Evolutionary conservation across 2,888 invertebrate genomes (phyloP).

Genomic region (Oscheius sp.): DNA sequence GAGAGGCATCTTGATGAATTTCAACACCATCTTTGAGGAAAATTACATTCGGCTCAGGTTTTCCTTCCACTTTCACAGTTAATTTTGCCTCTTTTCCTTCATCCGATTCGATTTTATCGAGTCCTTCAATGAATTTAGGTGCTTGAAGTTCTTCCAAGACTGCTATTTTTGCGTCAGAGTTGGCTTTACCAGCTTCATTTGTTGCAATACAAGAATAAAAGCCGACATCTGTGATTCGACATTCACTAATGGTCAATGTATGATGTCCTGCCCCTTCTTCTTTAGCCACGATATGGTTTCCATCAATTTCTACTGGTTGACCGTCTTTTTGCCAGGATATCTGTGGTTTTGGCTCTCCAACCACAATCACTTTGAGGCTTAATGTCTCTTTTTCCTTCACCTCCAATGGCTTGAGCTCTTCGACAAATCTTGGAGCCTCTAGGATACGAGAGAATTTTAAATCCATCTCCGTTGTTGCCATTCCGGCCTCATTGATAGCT

Average conservation of each 20-base stretch:
- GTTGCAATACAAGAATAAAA: conserved; percentile 52
- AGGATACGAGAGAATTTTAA: conserved; percentile 43
- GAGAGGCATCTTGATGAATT: conserved; percentile 50
- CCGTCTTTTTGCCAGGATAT: conserved; percentile 91
- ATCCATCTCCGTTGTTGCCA: conserved; percentile 77
- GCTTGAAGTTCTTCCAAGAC: conserved; percentile 60
- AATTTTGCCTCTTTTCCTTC: conserved; percentile 78
- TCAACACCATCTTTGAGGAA: conserved; percentile 84
- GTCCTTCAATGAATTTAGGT: conserved; percentile 57
- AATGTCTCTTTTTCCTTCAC: conserved; percentile 79
- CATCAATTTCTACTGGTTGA: conserved; percentile 56
- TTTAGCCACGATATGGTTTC: conserved; percentile 73
- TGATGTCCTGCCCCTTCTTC: conserved; percentile 76
- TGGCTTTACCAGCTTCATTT: conserved; percentile 54
- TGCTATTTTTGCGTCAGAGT: conserved; percentile 54
- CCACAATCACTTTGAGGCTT: conserved; percentile 41
- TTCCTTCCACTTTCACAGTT: conserved; percentile 85
- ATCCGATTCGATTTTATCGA: conserved; percentile 55
- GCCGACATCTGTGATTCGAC: conserved; percentile 50
- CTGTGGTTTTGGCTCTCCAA: conserved; percentile 75
- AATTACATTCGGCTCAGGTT: conserved; percentile 90
- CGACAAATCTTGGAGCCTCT: conserved; percentile 80
- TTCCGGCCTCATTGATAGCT: conserved; percentile 91
- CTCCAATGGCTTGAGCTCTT: conserved; percentile 79
- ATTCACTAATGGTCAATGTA: conserved; percentile 49